These are phyloP conservation scores for Cephus pulcher DNA, from an alignment of 2,888 invertebrate species.

Conservation along the genomic window DNA sequence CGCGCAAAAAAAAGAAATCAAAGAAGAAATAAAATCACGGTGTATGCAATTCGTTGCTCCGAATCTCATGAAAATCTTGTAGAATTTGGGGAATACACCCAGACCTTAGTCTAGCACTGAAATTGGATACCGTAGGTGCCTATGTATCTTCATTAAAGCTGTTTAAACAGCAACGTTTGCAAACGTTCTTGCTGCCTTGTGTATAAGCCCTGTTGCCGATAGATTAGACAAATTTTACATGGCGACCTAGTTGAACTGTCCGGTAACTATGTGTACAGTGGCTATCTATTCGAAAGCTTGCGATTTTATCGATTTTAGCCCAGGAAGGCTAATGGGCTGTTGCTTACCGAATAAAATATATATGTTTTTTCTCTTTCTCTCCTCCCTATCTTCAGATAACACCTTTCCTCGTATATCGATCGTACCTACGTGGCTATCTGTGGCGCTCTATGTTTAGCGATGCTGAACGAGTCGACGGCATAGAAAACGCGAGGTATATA, in stretches of 20 bases:
- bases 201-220: background rate
- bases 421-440: constrained; percentile 3
- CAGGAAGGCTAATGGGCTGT: background rate
- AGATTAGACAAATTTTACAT: background rate
- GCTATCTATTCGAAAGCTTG: background rate
- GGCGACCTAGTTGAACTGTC: background rate
- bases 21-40: constrained; percentile 35
- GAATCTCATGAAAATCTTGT: background rate
- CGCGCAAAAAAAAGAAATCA: constrained; percentile 45
- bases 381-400: constrained; percentile 10
- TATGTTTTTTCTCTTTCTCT: background rate
- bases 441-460: constrained; percentile 10
- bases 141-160: background rate
- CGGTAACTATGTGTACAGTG: background rate
- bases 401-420: constrained; percentile 7
- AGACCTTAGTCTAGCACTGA: background rate
- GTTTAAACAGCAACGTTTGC: background rate
- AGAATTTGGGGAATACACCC: background rate
- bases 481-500: background rate
- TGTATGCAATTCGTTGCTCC: too few relatives aligned
- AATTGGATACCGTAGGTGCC: background rate
- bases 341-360: background rate
- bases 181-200: background rate
- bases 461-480: background rate
- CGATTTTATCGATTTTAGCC: background rate